phyloP scores from a whole-genome alignment of 2,888 invertebrate species.

The Cheilosia soror region DNA sequence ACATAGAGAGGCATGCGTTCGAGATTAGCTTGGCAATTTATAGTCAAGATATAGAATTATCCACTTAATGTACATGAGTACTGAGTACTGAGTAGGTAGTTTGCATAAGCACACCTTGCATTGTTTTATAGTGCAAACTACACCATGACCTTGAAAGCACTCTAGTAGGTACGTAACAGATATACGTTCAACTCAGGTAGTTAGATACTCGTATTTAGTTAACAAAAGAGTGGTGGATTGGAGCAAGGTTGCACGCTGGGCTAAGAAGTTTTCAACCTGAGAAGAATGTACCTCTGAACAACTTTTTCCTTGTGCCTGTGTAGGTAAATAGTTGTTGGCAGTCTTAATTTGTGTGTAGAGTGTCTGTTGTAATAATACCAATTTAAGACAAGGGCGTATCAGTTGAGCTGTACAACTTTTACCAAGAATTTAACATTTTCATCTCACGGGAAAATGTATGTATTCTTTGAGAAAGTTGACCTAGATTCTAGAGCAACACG shows the following conservation, averaged over 20 bases:
- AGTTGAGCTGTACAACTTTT: background rate
- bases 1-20: no score
- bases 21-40: constrained; percentile 25
- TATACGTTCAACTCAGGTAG: background rate
- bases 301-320: constrained; percentile 27
- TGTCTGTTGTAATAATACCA: background rate
- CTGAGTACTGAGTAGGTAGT: background rate
- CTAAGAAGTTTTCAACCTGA: constrained; percentile 42
- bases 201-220: background rate
- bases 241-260: constrained; percentile 49
- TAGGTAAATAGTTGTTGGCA: constrained; percentile 2
- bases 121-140: constrained; percentile 2
- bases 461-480: background rate
- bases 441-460: background rate
- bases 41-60: constrained; percentile 1
- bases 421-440: background rate
- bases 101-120: background rate
- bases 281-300: constrained; percentile 23
- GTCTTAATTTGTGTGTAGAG: background rate
- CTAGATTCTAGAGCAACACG: background rate
- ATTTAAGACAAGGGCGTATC: constrained; percentile 2
- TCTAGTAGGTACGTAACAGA: constrained; percentile 6
- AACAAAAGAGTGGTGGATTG: constrained; percentile 42
- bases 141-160: constrained; percentile 42
- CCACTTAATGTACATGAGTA: background rate